Evolutionary conservation across 2,888 invertebrate species (phyloP).

Genomic region (Cephus runcator): DNA sequence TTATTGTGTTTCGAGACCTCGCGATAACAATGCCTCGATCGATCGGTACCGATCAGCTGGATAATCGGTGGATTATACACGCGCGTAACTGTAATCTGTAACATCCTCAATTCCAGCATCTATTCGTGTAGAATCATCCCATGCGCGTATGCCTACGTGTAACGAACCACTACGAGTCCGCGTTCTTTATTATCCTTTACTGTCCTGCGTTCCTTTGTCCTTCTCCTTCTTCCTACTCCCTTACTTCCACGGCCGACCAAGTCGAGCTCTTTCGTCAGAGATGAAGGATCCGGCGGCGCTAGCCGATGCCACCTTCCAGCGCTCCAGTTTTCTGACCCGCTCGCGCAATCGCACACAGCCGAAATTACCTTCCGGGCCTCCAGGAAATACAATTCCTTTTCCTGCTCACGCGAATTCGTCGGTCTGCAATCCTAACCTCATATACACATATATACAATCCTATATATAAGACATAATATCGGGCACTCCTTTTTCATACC

Average conservation of each 20-base stretch:
- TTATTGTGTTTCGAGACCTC: conserved; percentile 34
- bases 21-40: conserved; percentile 31
- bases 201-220: not conserved
- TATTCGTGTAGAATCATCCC: not conserved
- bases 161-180: not conserved
- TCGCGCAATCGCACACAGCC: not conserved
- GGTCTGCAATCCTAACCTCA: not conserved
- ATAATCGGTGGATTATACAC: conserved; percentile 47
- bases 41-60: conserved; percentile 44
- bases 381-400: not conserved
- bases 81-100: conserved; percentile 39
- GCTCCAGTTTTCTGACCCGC: not conserved
- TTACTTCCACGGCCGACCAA: not conserved
- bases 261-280: not conserved
- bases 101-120: not conserved
- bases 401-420: conserved; percentile 3
- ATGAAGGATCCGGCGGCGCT: not conserved
- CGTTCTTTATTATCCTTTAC: not conserved
- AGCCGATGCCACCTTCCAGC: not conserved
- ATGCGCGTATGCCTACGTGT: not conserved
- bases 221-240: not conserved
- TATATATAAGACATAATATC: not conserved
- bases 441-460: too few relatives aligned
- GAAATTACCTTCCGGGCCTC: not conserved
- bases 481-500: not conserved